A percentile compares a stretch with the other conserved stretches of the same genome.
phyloP scores from a whole-genome alignment of 30 jellyfish, hydroid and myxozoan genomes.

The Pelagia noctiluca region DNA sequence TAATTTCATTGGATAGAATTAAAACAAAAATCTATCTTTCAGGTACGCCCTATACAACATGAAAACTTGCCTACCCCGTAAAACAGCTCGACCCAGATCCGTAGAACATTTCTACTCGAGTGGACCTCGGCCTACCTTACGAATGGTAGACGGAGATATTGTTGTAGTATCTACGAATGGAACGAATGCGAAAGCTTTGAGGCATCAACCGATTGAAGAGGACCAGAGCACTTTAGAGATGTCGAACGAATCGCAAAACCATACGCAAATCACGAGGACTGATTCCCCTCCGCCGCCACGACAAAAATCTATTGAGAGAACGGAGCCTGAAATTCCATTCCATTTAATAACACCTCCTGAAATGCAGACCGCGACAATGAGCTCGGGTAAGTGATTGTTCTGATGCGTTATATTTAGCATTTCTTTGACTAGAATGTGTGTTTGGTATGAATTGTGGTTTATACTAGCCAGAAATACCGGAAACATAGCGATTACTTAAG shows the following conservation, averaged over 20 bases:
- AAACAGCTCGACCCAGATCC: slow-evolving; percentile 45
- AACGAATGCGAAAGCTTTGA: slow-evolving; percentile 35
- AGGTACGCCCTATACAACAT: slow-evolving; percentile 58
- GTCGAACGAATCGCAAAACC: slow-evolving; percentile 37
- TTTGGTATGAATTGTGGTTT: no score
- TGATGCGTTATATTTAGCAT: background rate
- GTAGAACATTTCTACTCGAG: slow-evolving; percentile 71
- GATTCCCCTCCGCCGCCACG: background rate
- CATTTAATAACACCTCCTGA: slow-evolving; percentile 61
- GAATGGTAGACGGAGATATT: slow-evolving; percentile 69
- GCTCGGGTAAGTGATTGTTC: slow-evolving; percentile 34
- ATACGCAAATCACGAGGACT: background rate
- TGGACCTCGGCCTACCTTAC: slow-evolving; percentile 76
- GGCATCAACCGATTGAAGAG: slow-evolving; percentile 54
- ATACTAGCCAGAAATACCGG: no score
- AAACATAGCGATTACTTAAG: no score
- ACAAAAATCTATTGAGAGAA: slow-evolving; percentile 41
- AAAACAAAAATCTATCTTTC: no score
- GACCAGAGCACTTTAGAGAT: slow-evolving; percentile 59
- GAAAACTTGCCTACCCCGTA: slow-evolving; percentile 67
- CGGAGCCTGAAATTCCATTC: slow-evolving; percentile 60
- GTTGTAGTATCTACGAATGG: slow-evolving; percentile 67
- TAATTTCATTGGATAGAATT: no score
- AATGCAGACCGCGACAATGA: slow-evolving; percentile 31
- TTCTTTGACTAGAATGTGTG: no score